A percentile compares a stretch with the other conserved stretches of the same genome.
Conservation (phyloP, 2,797 vertebrate species). For the Notolepis coatsorum region DNA sequence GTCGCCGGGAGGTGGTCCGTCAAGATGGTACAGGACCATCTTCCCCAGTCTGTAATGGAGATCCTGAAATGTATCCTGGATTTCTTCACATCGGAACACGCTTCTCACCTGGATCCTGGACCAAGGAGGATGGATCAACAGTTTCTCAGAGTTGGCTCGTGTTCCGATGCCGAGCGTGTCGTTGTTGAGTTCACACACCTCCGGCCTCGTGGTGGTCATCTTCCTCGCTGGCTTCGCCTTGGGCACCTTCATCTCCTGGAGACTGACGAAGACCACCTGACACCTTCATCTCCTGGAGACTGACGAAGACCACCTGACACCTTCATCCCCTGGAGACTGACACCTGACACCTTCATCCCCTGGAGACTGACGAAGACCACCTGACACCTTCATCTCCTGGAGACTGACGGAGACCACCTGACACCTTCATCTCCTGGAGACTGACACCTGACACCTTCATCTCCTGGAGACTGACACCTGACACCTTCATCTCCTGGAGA, state of each 20-base stretch:
- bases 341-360: too few relatives aligned
- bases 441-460: too few relatives aligned
- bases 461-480: too few relatives aligned
- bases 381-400: too few relatives aligned
- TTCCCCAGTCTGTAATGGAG: slow-evolving; percentile 58
- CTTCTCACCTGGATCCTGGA: slow-evolving; percentile 69
- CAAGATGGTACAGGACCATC: slow-evolving; percentile 64
- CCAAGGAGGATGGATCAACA: slow-evolving; percentile 78
- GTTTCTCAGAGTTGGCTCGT: slow-evolving; percentile 65
- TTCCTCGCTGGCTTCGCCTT: slow-evolving; percentile 49
- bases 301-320: too few relatives aligned
- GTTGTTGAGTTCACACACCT: slow-evolving; percentile 2
- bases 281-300: too few relatives aligned
- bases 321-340: too few relatives aligned
- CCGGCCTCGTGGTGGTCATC: slow-evolving; percentile 22
- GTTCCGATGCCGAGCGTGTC: slow-evolving; percentile 45
- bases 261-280: slow-evolving; percentile 39
- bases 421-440: too few relatives aligned
- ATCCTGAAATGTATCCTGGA: slow-evolving; percentile 63
- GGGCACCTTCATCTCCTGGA: slow-evolving; percentile 59
- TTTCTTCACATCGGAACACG: slow-evolving; percentile 58
- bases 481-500: too few relatives aligned
- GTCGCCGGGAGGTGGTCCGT: slow-evolving; percentile 67
- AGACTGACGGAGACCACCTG: too few relatives aligned
- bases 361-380: too few relatives aligned